Evolutionary conservation across 2,888 invertebrate species (phyloP), one percentile per base, ranked within the genome.

Genomic region (Tenthredo mesomela): DNA sequence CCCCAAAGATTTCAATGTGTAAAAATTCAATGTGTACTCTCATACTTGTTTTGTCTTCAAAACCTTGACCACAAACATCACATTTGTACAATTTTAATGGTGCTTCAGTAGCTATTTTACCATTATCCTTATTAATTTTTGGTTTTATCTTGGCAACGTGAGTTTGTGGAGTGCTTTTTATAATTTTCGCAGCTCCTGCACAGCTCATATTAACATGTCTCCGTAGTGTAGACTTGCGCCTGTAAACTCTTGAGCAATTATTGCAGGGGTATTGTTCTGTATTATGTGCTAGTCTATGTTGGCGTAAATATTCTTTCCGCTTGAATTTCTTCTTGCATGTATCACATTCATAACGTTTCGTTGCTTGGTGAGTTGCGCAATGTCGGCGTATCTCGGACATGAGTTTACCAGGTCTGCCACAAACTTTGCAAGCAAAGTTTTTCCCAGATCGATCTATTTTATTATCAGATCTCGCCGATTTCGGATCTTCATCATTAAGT

Each of bases 1-100:
- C n/a, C 50, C n/a, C 54, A 54, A 33, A 50, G 12, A 77, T 33
- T 77, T 77, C 77, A 54, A 77, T 54, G 6, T 77, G 77, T 54
- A 77, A 54, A 77, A 77, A 77, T 54, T 77, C 50, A 77, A 77
- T 54, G 54, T 80, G 80, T 12, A 58, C 43, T 80, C 12, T 25
- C 61, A 80, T 40, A n/a, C 65, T 80, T 25, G 80, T 65, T 80
- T 80, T 80, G 15, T 80, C 29, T n/a, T 58, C 40, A 43, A 80
- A 80, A 40, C 58, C 37, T 61, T 58, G 15, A 9, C 65, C 61
- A 43, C 80, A 80, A 25, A 80, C 33, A 25, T 80, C 61, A n/a
- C 80, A 80, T 40, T 61, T 15, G 43, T 80, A 80, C 18, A 25
- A 40, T 61, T 54, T 54, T 18, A 50, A 50, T 6, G 77, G 7